Evolutionary conservation across 2,797 vertebrate species (phyloP).

Genomic region (Gobio occitaniae): DNA sequence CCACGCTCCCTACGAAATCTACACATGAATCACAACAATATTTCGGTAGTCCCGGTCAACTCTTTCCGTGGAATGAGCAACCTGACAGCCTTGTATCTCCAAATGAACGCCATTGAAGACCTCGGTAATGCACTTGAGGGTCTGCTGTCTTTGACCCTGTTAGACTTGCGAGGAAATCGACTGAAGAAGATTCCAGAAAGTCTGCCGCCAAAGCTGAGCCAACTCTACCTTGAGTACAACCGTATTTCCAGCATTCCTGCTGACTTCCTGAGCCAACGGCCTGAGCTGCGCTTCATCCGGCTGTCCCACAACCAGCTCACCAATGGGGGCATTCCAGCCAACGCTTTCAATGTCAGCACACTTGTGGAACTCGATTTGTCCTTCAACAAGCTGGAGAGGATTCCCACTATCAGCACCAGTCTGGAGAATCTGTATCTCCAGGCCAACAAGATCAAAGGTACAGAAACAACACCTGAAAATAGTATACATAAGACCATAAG

Average conservation of each 20-base stretch:
- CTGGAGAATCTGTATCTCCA: slow-evolving; percentile 96
- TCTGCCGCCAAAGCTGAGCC: slow-evolving; percentile 83
- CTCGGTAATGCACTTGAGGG: slow-evolving; percentile 83
- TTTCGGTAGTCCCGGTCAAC: slow-evolving; percentile 79
- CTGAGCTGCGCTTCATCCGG: slow-evolving; percentile 86
- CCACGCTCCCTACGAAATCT: slow-evolving; percentile 88
- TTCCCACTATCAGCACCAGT: slow-evolving; percentile 87
- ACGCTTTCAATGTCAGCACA: slow-evolving; percentile 88
- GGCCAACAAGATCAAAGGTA: slow-evolving; percentile 95
- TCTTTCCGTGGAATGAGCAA: slow-evolving; percentile 84
- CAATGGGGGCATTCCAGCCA: slow-evolving; percentile 87
- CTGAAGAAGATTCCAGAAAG: slow-evolving; percentile 84
- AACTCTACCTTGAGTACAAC: slow-evolving; percentile 92
- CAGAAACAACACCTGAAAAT: slow-evolving; percentile 60
- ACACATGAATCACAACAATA: slow-evolving; percentile 87
- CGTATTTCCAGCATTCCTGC: slow-evolving; percentile 83
- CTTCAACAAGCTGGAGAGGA: slow-evolving; percentile 90
- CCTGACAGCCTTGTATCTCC: slow-evolving; percentile 84
- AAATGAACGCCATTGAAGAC: slow-evolving; percentile 85
- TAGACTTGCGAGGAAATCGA: slow-evolving; percentile 90
- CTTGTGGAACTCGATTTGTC: slow-evolving; percentile 93
- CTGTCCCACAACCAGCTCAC: slow-evolving; percentile 91
- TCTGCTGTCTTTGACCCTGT: slow-evolving; percentile 84
- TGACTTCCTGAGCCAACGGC: slow-evolving; percentile 82
- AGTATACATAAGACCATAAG: not conserved